A percentile compares a stretch with the other conserved stretches of the same genome.
Conservation (phyloP, 2,888 invertebrate genomes). For the Ornithoptera priamus region DNA sequence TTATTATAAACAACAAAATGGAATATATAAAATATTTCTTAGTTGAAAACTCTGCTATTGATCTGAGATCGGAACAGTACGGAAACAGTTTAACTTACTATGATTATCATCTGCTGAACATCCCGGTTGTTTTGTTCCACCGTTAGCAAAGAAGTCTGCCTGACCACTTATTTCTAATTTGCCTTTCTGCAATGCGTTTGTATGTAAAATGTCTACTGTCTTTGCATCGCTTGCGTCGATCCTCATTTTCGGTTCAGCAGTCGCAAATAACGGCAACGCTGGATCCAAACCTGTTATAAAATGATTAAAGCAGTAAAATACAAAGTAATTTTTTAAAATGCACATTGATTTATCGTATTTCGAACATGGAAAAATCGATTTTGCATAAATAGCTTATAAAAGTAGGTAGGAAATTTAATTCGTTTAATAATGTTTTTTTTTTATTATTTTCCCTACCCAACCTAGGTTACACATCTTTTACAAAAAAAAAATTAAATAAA, state of each 20-base stretch:
- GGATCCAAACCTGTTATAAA: slow-evolving; percentile 81
- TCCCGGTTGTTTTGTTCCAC: slow-evolving; percentile 80
- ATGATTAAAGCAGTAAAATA: background rate
- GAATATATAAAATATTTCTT: no score
- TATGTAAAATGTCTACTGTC: slow-evolving; percentile 83
- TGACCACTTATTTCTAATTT: slow-evolving; percentile 75
- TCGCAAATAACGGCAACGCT: slow-evolving; percentile 82
- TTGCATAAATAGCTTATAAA: no score
- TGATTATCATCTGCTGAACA: slow-evolving; percentile 57
- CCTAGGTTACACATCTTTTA: no score
- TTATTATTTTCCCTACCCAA: no score
- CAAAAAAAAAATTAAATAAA: no score
- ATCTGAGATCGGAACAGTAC: background rate
- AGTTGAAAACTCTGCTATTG: background rate
- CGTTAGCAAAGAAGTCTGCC: slow-evolving; percentile 81
- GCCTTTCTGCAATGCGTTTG: slow-evolving; percentile 80
- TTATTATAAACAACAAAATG: no score
- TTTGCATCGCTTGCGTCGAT: slow-evolving; percentile 79
- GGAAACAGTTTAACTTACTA: slow-evolving; percentile 42
- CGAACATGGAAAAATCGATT: no score
- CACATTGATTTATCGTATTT: background rate
- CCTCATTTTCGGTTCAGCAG: slow-evolving; percentile 62
- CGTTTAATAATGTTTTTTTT: no score
- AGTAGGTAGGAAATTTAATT: no score
- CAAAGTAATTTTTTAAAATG: background rate